Conservation (phyloP, 2,113 vertebrate genomes). For the Sapajus apella region DNA sequence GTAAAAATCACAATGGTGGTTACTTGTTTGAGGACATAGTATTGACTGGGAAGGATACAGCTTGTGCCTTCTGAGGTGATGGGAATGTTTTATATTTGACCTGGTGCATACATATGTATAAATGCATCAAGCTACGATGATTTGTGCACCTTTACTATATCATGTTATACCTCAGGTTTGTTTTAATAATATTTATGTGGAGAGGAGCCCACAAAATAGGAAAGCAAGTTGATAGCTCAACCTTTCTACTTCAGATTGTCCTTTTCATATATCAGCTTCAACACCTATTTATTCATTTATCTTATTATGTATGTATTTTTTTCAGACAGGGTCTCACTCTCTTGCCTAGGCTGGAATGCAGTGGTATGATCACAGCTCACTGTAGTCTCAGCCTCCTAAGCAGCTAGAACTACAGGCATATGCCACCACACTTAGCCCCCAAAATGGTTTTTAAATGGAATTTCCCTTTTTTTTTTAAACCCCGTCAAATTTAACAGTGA, state of each 20-base stretch:
- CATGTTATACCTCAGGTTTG: not conserved
- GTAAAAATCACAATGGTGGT: not conserved
- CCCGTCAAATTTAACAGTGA: too few species aligned
- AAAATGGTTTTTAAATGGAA: too few species aligned
- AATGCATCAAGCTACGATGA: not conserved
- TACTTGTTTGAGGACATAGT: not conserved
- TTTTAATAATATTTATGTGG: not conserved
- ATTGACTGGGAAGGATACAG: not conserved
- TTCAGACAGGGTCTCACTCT: too few species aligned
- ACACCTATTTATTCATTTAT: not conserved
- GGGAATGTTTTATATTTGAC: not conserved
- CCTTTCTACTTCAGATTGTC: not conserved
- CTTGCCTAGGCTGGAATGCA: too few species aligned
- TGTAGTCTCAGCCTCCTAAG: too few species aligned
- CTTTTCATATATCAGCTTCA: not conserved
- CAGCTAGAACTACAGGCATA: too few species aligned
- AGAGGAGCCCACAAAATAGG: not conserved
- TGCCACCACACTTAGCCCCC: too few species aligned
- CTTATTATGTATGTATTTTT: too few species aligned
- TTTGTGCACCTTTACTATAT: not conserved
- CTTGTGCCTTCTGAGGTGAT: not conserved
- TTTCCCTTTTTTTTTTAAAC: too few species aligned
- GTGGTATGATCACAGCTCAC: too few species aligned
- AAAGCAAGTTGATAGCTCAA: not conserved
- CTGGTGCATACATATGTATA: not conserved